phyloP scores from a whole-genome alignment of 2,888 invertebrate species.

The Cylloceria caligata region DNA sequence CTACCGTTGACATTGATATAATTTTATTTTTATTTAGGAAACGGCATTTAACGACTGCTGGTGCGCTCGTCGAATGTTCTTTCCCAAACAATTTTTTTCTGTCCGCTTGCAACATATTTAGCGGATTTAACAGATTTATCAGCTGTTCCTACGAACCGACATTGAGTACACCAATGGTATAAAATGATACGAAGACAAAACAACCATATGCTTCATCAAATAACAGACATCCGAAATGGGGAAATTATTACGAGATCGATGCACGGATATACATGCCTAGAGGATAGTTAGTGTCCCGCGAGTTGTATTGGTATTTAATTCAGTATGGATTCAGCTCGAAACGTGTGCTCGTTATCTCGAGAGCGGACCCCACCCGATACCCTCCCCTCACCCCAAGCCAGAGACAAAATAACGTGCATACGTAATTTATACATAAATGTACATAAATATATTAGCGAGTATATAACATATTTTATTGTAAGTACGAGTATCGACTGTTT shows the following conservation, averaged over 20 bases:
- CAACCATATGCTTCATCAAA: not conserved
- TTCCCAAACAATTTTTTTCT: not conserved
- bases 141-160: not conserved
- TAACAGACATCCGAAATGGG: not conserved
- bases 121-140: no score
- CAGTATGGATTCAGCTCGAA: slow-evolving; percentile 10
- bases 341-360: slow-evolving; percentile 5
- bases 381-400: no score
- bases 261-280: slow-evolving; percentile 6
- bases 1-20: not conserved
- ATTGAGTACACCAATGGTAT: not conserved
- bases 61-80: slow-evolving; percentile 2
- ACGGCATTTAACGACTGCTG: not conserved
- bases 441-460: slow-evolving; percentile 65
- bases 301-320: slow-evolving; percentile 25
- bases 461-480: slow-evolving; percentile 59
- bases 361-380: no score
- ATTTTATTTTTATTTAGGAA: not conserved
- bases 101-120: no score
- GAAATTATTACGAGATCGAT: not conserved
- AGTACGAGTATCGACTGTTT: slow-evolving; percentile 68
- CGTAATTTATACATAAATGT: slow-evolving; percentile 68
- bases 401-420: slow-evolving; percentile 33
- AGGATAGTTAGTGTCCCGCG: not conserved
- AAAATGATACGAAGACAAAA: not conserved